Evolutionary conservation across 2,888 invertebrate species (phyloP), one percentile per base, ranked within the genome.

Genomic region (Lepeophtheirus nordmannii): DNA sequence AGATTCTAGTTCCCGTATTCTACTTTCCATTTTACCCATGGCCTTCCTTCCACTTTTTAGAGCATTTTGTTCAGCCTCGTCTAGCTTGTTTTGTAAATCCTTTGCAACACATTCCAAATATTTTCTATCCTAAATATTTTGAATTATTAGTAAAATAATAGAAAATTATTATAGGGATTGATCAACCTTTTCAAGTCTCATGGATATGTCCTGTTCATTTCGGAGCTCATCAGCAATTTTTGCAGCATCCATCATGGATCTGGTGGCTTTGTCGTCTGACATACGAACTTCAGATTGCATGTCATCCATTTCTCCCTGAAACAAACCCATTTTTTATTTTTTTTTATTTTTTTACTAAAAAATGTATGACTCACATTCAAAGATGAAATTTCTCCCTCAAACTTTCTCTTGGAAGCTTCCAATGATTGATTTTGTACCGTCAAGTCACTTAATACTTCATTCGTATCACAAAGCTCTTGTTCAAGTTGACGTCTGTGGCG

Each of bases 181-280:
- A n/a, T 46, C 23, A 10, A 53, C 61, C 41, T 60, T 57, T 22
- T 66, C 66, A 23, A 23, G 46, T n/a, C 56, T 58, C 30, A 41
- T 41, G 37, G 66, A 38, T 40, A 58, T 40, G 12, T 66, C 66
- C 61, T 66, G 66, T 30, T 66, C 66, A 1, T 78, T 22, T 1
- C 66, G 40, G 9, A 66, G 61, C 56, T 66, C 66, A 58, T 66
- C 66, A 12, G 66, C 66, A 39, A 68, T 67, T 39, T 96, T 62
- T 23, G 53, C 56, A 56, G 22, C 62, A 78, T 98, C 97, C 73
- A 92, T 90, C 90, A 93, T 91, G 62, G 93, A 93, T 82, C 93
- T 92, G 86, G 93, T 93, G 73, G 91, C 90, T 82, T 92, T 91
- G 81, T 98, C 97, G 78, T 97, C 97, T 72, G 93, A 91, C 82